Conservation (phyloP, 1,140 invertebrate genomes). For the Bradysia coprophila region DNA sequence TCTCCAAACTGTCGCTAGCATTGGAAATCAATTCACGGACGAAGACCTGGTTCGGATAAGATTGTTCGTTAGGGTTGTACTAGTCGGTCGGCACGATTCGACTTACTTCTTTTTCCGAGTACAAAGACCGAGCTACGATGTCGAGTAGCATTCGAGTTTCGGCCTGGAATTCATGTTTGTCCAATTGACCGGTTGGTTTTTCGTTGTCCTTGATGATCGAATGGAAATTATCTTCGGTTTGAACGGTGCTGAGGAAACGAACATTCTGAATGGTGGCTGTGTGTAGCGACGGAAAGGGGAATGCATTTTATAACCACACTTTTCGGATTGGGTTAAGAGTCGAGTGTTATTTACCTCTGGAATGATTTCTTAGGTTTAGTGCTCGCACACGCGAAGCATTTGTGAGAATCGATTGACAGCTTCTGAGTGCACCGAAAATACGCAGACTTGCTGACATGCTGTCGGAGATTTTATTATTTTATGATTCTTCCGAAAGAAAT, state of each 20-base stretch:
- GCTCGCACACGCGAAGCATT: too few relatives aligned
- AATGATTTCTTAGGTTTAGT: too few relatives aligned
- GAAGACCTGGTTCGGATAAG: slow-evolving; percentile 74
- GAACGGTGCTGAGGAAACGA: background rate
- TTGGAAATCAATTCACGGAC: slow-evolving; percentile 92
- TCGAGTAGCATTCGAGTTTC: slow-evolving; percentile 90
- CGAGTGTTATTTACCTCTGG: too few relatives aligned
- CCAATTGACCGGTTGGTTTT: slow-evolving; percentile 30
- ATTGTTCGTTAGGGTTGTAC: background rate
- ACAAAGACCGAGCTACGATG: slow-evolving; percentile 92
- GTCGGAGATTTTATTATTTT: too few relatives aligned
- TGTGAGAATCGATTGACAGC: too few relatives aligned
- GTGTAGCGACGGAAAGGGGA: too few relatives aligned
- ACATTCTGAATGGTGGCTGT: too few relatives aligned
- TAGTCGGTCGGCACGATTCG: background rate
- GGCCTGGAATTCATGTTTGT: slow-evolving; percentile 80
- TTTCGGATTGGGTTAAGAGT: too few relatives aligned
- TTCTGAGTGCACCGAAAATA: too few relatives aligned
- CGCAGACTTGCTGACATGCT: too few relatives aligned
- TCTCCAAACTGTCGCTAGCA: slow-evolving; percentile 92
- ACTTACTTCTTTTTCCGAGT: slow-evolving; percentile 88
- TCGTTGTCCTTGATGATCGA: slow-evolving; percentile 33
- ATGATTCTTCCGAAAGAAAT: too few relatives aligned
- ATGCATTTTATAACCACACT: too few relatives aligned
- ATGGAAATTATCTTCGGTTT: slow-evolving; percentile 12